Percentiles rank a stretch among this genome's conserved stretches.
phyloP scores from a whole-genome alignment of 2,888 invertebrate genomes.

The Cabera pusaria region DNA sequence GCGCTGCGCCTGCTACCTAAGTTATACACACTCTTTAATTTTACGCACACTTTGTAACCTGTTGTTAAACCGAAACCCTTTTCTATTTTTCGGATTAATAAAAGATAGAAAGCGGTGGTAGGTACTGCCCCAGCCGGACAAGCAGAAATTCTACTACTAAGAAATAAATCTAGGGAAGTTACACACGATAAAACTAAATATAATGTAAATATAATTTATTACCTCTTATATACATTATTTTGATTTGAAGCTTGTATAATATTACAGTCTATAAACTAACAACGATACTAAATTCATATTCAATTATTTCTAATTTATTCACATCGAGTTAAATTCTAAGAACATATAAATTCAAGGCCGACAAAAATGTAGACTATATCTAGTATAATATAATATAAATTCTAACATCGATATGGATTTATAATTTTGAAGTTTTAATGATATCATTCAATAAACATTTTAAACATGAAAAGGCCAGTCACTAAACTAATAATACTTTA shows the following conservation, averaged over 20 bases:
- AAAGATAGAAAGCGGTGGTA: no score
- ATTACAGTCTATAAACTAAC: constrained; percentile 35
- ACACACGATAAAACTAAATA: constrained; percentile 12
- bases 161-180: no score
- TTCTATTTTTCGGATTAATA: no score
- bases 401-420: constrained; percentile 34
- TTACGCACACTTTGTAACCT: no score
- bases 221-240: constrained; percentile 48
- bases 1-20: no score
- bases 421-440: constrained; percentile 9
- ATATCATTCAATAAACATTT: no score
- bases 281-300: constrained; percentile 34
- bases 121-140: no score
- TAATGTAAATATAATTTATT: constrained; percentile 53
- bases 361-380: constrained; percentile 7
- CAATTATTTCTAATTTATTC: constrained; percentile 17
- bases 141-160: no score
- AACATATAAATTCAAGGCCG: constrained; percentile 13
- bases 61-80: no score
- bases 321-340: constrained; percentile 6
- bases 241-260: constrained; percentile 37
- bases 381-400: constrained; percentile 16
- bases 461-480: no score
- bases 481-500: no score
- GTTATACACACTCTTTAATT: no score